A percentile compares a stretch with the other conserved stretches of the same genome.
Evolutionary conservation across 2,113 vertebrate species (phyloP).

Genomic region (Talpa occidentalis): DNA sequence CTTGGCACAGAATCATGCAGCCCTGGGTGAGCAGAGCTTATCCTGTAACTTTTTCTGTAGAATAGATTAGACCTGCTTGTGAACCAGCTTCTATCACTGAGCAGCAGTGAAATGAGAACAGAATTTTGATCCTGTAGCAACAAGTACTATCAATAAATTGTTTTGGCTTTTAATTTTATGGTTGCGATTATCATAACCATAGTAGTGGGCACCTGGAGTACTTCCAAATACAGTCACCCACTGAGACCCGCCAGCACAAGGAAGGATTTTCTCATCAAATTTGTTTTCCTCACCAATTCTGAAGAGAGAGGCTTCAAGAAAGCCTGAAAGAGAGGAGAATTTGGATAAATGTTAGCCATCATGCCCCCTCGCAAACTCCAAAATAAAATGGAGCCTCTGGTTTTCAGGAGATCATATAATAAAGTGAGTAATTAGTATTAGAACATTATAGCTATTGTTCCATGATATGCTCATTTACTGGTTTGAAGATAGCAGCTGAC

Average conservation of each 20-base stretch:
- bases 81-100: not conserved
- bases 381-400: not conserved
- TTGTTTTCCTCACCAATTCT: not conserved
- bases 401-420: not conserved
- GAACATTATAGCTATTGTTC: not conserved
- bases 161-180: not conserved
- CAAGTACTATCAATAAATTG: not conserved
- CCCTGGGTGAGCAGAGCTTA: not conserved
- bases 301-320: not conserved
- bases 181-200: not conserved
- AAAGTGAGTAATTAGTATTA: not conserved
- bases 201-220: not conserved
- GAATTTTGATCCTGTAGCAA: not conserved
- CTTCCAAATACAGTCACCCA: not conserved
- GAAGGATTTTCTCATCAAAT: not conserved
- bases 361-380: not conserved
- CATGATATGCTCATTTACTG: not conserved
- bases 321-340: not conserved
- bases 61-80: not conserved
- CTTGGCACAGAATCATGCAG: not conserved
- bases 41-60: not conserved
- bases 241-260: not conserved
- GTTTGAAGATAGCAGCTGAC: not conserved
- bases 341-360: not conserved
- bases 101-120: not conserved